A percentile compares a stretch with the other conserved stretches of the same genome.
Evolutionary conservation across 2,888 invertebrate genomes (phyloP).

Genomic region (Camptogramma bilineatum): DNA sequence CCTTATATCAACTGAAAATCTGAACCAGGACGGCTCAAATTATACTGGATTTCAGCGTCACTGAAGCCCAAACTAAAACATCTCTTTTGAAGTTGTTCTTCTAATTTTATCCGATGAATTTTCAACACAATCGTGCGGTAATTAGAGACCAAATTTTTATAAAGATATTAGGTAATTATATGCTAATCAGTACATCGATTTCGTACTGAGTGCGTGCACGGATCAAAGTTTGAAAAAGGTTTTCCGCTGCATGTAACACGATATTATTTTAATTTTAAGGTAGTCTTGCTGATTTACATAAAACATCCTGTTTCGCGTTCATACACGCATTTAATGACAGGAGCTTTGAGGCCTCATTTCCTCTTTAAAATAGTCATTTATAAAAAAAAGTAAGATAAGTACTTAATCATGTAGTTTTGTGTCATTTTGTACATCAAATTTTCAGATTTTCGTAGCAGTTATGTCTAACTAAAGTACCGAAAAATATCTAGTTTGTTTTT

Average conservation of each 20-base stretch:
- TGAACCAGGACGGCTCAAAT: slow-evolving; percentile 2
- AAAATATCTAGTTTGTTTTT: slow-evolving; percentile 1
- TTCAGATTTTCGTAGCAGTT: too few species aligned
- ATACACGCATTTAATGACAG: background rate
- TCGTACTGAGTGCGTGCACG: slow-evolving; percentile 29
- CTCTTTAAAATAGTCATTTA: too few species aligned
- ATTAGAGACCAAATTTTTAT: slow-evolving; percentile 19
- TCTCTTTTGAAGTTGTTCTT: background rate
- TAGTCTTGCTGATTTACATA: slow-evolving; percentile 36
- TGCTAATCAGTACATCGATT: slow-evolving; percentile 29
- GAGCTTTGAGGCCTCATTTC: background rate
- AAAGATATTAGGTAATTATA: slow-evolving; percentile 20
- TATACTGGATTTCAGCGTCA: background rate
- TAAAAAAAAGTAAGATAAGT: too few species aligned
- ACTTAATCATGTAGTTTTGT: too few species aligned
- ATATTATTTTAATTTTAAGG: slow-evolving; percentile 35
- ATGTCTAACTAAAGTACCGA: too few species aligned
- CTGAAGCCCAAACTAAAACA: background rate
- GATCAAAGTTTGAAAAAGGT: slow-evolving; percentile 40
- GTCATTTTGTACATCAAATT: too few species aligned
- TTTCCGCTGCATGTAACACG: slow-evolving; percentile 33
- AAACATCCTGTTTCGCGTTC: slow-evolving; percentile 26
- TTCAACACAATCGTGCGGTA: slow-evolving; percentile 13
- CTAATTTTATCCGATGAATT: background rate
- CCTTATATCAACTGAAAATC: slow-evolving; percentile 7